Percentiles rank a stretch among this genome's conserved stretches.
These are phyloP conservation scores for Gorsachius goisagi DNA, from an alignment of 2,113 vertebrate genomes.

Conservation along the genomic window DNA sequence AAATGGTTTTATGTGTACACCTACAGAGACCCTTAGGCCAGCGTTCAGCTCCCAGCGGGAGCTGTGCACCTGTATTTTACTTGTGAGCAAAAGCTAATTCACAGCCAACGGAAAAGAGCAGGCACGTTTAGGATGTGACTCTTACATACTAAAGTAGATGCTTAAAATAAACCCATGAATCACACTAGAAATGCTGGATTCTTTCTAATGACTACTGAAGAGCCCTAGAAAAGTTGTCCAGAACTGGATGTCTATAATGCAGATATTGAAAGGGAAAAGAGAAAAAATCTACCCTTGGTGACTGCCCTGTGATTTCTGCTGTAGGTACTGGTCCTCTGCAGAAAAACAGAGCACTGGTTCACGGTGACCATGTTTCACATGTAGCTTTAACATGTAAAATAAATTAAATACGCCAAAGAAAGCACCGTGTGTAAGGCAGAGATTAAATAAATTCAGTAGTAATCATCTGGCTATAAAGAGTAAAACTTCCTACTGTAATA, in stretches of 20 bases:
- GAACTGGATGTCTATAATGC: not conserved
- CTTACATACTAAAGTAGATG: not conserved
- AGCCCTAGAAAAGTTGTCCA: not conserved
- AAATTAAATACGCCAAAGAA: not conserved
- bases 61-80: not conserved
- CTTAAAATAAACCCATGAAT: not conserved
- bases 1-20: not conserved
- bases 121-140: not conserved
- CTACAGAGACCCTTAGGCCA: not conserved
- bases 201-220: not conserved
- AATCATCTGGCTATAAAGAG: not conserved
- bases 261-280: not conserved
- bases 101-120: not conserved
- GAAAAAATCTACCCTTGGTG: not conserved
- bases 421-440: not conserved
- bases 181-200: not conserved
- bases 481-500: not conserved
- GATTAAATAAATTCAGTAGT: not conserved
- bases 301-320: not conserved
- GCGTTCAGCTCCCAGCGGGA: not conserved
- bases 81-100: not conserved
- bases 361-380: fast-evolving
- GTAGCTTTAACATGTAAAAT: not conserved
- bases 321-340: not conserved
- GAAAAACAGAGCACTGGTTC: not conserved